Evolutionary conservation across 1,140 invertebrate species (phyloP).

Genomic region (Leptestheria dahalacensis): DNA sequence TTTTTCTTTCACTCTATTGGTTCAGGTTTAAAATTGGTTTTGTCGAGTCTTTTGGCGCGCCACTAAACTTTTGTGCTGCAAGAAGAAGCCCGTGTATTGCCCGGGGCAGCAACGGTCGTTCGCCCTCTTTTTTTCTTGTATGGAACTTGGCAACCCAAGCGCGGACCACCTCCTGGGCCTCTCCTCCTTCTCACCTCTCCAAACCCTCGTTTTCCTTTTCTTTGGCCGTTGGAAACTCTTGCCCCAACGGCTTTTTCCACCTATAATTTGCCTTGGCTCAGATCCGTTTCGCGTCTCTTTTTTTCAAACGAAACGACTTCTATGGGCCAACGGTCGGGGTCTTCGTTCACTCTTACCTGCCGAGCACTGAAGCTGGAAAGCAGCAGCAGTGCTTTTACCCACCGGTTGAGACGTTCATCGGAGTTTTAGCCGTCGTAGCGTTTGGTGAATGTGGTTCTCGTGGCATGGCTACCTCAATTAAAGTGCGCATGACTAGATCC

Average conservation of each 20-base stretch:
- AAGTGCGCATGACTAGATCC: constrained; percentile 52
- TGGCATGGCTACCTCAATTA: constrained; percentile 29
- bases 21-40: background rate
- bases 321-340: background rate
- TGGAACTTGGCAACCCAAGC: no score
- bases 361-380: background rate
- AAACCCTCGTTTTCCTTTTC: no score
- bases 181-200: constrained; percentile 3
- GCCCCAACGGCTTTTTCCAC: background rate
- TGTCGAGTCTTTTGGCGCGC: background rate
- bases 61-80: background rate
- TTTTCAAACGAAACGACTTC: background rate
- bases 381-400: background rate
- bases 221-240: no score
- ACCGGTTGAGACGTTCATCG: constrained; percentile 5
- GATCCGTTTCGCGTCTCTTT: no score
- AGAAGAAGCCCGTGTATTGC: background rate
- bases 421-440: constrained; percentile 8
- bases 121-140: background rate
- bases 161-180: background rate
- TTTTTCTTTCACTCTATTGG: no score
- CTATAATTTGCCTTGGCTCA: background rate
- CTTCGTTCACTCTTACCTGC: background rate
- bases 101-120: constrained; percentile 10
- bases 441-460: constrained; percentile 57